These are phyloP conservation scores for Laothoe populi DNA, from an alignment of 2,888 invertebrate genomes.

Conservation along the genomic window DNA sequence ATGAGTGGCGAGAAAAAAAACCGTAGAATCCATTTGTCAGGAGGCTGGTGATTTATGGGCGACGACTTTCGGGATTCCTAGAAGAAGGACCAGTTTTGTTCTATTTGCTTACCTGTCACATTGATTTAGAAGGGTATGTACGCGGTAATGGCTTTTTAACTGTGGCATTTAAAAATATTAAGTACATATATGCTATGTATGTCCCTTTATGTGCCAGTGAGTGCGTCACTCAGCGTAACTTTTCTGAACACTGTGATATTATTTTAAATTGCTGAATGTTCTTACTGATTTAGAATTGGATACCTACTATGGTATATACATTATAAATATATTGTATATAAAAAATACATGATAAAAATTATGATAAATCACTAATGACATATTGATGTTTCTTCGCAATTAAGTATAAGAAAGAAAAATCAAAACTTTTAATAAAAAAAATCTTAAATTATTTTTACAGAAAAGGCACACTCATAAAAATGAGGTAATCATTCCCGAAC, in stretches of 20 bases:
- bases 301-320: too few species aligned
- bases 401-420: too few species aligned
- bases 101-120: slow-evolving; percentile 84
- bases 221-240: too few species aligned
- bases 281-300: too few species aligned
- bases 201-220: background rate
- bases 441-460: slow-evolving; percentile 12
- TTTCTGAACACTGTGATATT: too few species aligned
- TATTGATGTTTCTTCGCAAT: too few species aligned
- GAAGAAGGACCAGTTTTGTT: slow-evolving; percentile 80
- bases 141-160: slow-evolving; percentile 50
- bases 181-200: background rate
- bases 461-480: background rate
- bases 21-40: slow-evolving; percentile 84
- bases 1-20: slow-evolving; percentile 81
- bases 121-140: slow-evolving; percentile 74
- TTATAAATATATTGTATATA: too few species aligned
- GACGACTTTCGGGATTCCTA: slow-evolving; percentile 79
- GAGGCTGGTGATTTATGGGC: slow-evolving; percentile 79
- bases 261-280: too few species aligned
- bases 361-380: too few species aligned
- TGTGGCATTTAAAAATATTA: slow-evolving; percentile 18
- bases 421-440: background rate
- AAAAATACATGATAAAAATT: too few species aligned
- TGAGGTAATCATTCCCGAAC: slow-evolving; percentile 35